A percentile compares a stretch with the other conserved stretches of the same genome.
Evolutionary conservation across 2,113 vertebrate species (phyloP).

Genomic region (Clinocottus analis): DNA sequence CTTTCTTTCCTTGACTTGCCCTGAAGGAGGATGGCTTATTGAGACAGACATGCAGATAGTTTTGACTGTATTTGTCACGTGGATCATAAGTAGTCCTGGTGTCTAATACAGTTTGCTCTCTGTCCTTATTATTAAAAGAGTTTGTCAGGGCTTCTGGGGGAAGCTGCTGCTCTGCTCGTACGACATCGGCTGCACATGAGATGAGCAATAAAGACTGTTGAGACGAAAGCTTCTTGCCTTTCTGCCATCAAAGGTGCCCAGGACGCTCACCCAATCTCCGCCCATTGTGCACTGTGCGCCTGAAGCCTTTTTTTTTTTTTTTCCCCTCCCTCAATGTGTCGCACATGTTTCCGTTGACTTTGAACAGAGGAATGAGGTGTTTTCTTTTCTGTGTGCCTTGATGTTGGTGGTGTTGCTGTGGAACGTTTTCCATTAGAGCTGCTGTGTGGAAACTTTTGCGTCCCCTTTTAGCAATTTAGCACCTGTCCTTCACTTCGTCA

Average conservation of each 20-base stretch:
- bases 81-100: conserved; percentile 5
- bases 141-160: background rate
- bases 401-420: conserved; percentile 53
- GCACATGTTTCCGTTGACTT: conserved; percentile 24
- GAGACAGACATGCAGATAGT: background rate
- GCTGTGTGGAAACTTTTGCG: conserved; percentile 45
- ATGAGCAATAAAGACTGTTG: conserved; percentile 15
- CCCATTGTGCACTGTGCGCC: conserved; percentile 18
- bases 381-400: conserved; percentile 68
- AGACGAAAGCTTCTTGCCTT: conserved; percentile 28
- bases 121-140: background rate
- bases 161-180: conserved; percentile 10
- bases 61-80: background rate
- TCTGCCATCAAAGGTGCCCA: background rate
- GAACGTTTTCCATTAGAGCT: conserved; percentile 41
- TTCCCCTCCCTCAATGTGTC: background rate
- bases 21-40: conserved; percentile 2
- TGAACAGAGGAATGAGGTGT: conserved; percentile 16
- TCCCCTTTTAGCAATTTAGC: conserved; percentile 30
- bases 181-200: background rate
- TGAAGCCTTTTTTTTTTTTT: background rate
- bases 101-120: conserved; percentile 15
- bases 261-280: conserved; percentile 1
- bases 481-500: conserved; percentile 38
- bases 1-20: background rate